Evolutionary conservation across 2,113 vertebrate species (phyloP), one percentile per base, ranked within the genome.

Genomic region (Synchiropus splendidus): DNA sequence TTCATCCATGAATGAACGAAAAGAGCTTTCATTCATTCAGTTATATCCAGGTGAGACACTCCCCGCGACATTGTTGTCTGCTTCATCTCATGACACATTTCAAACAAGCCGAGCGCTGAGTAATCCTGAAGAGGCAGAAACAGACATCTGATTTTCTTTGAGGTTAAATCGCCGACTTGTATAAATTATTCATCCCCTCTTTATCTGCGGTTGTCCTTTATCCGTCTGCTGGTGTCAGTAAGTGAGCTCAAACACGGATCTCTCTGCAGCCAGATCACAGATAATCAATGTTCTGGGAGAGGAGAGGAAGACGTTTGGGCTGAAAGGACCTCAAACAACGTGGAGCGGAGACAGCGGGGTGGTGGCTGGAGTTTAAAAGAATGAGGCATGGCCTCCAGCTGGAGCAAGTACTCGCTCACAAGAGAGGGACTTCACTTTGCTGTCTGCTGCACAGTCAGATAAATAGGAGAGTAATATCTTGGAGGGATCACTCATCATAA

Each of bases 121-220:
- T 27, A 27, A 27, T 27, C 21, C 21, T 27, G 21, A 27, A 27
- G 21, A 27, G 4, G 21, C n/a, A n/a, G n/a, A n/a, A n/a, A n/a
- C n/a, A n/a, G n/a, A n/a, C n/a, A n/a, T 27, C 8, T 27, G 21
- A 27, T 27, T 27, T 27, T 27, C 21, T 27, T 27, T 27, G 21
- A 14, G 17, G 45, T 21, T 39, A 9, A 21, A 27, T 8, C 21
- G 21, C 21, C 4, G 4, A 27, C 21, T 27, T 27, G 21, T 27
- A 38, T 39, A 48, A 39, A 48, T 39, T 16, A 48, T 39, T 48
- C 30, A 48, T 48, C 13, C 15, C 16, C 10, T 39, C 36, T 48
- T 39, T 39, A 39, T 48, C 27, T 27, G 47, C 12, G 6, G 6
- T 35, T 4, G 31, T 51, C 18, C 16, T 57, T 31, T 12, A 16